These are phyloP conservation scores for Planiliza haematocheilus DNA, from an alignment of 2,113 vertebrate genomes.

Conservation along the genomic window DNA sequence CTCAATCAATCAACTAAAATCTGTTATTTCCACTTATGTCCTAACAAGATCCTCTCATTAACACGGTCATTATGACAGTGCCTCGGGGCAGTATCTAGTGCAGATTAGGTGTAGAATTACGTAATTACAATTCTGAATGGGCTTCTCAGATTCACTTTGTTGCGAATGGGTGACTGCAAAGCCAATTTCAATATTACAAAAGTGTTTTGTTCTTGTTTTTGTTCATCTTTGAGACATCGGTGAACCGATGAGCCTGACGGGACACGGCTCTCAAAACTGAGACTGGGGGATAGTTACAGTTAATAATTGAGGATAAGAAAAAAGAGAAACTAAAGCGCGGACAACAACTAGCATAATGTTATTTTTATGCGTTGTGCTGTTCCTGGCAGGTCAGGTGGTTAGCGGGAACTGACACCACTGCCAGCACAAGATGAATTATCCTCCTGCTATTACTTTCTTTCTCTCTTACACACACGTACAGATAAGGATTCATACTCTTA, in stretches of 20 bases:
- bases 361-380: slow-evolving; percentile 31
- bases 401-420: slow-evolving; percentile 54
- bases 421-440: slow-evolving; percentile 66
- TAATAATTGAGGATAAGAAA: not conserved
- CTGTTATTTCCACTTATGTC: not conserved
- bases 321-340: not conserved
- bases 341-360: slow-evolving; percentile 15
- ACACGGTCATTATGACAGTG: not conserved
- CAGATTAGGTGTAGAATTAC: not conserved
- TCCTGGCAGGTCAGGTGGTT: slow-evolving; percentile 49
- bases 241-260: not conserved
- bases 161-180: not conserved
- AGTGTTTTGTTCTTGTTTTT: not conserved
- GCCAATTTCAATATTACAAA: not conserved
- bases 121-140: not conserved
- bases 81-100: not conserved
- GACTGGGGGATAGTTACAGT: not conserved
- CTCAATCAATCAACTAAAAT: not conserved
- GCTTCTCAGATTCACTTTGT: not conserved
- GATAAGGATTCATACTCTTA: slow-evolving; percentile 16
- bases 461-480: not conserved
- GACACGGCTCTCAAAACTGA: not conserved
- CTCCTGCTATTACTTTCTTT: slow-evolving; percentile 30
- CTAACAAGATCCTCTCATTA: not conserved
- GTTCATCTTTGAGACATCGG: not conserved